Evolutionary conservation across 2,113 vertebrate species (phyloP), one percentile per base, ranked within the genome.

Genomic region (Meriones unguiculatus): DNA sequence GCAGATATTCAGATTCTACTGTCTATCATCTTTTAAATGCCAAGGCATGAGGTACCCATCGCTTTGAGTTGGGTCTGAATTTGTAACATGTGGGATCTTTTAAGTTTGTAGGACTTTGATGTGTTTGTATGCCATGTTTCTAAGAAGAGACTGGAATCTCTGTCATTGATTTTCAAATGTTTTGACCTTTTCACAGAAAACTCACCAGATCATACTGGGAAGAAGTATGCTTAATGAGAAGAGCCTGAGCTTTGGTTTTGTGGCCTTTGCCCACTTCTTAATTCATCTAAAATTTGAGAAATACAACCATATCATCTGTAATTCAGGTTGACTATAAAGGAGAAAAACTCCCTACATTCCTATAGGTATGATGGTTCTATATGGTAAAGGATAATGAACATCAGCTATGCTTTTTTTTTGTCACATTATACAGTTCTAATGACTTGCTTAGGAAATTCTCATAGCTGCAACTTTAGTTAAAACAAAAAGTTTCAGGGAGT

Each of bases 71-170:
- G 32, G 24, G 14, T 90, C 50, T 76, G 77, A 54, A 65, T 90
- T 87, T 93, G 38, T 87, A 54, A 94, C 80, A 64, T n/a, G 57
- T 92, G 32, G 38, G n/a, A 73, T n/a, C 22, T 89, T 96, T 62
- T 81, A 76, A 22, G 46, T 54, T 88, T 90, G 67, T 0, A 17
- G 22, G 25, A 76, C 22, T 91, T 69, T 65, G 41, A 25, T 59
- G 28, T 8, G 91, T 46, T 46, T 46, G 22, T 41, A 50, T 90
- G 50, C 8, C 7, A 5, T 54, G 41, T n/a, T 76, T 81, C 7
- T 38, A 54, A 92, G 30, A 92, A 76, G 46, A 93, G 70, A 25
- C 25, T 2, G 2, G 7, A 41, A 38, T 32, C 30, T 38, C 46
- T 84, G 75, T 9, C 54, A 24, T 69, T 72, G 78, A 25, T 87